Percentiles rank a stretch among this genome's conserved stretches.
phyloP scores from a whole-genome alignment of 2,888 invertebrate genomes.

The Malthinus flaveolus region DNA sequence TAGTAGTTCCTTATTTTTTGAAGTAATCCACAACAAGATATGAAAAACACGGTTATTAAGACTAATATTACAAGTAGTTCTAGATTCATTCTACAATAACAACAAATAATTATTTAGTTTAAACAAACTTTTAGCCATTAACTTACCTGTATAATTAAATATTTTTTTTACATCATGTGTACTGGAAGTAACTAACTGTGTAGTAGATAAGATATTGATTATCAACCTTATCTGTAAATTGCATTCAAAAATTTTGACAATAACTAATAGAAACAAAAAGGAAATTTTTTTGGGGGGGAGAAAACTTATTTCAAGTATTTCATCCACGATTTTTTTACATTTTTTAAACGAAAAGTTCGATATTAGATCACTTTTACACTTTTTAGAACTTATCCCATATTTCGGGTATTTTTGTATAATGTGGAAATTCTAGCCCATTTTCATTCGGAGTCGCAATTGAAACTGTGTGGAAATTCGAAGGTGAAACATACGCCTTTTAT shows the following conservation, averaged over 20 bases:
- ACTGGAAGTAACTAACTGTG: background rate
- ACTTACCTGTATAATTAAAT: slow-evolving; percentile 16
- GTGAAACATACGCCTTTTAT: no score
- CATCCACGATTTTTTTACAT: background rate
- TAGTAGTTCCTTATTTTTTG: slow-evolving; percentile 46
- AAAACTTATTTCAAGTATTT: background rate
- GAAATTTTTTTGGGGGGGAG: no score
- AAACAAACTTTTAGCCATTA: background rate
- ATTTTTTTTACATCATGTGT: background rate
- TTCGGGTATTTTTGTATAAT: no score
- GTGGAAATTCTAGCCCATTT: no score
- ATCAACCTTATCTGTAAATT: background rate
- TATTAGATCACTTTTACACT: background rate
- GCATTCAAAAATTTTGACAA: no score
- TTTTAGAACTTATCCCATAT: background rate
- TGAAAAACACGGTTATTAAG: slow-evolving; percentile 44
- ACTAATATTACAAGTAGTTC: slow-evolving; percentile 43
- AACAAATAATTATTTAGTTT: background rate
- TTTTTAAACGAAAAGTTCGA: background rate
- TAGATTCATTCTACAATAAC: slow-evolving; percentile 40
- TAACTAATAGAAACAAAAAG: no score
- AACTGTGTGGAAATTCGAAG: no score
- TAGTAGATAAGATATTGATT: slow-evolving; percentile 6
- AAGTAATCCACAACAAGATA: slow-evolving; percentile 46
- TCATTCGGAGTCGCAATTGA: no score